Evolutionary conservation across 2,888 invertebrate species (phyloP).

Genomic region (Eristalinus aeneus): DNA sequence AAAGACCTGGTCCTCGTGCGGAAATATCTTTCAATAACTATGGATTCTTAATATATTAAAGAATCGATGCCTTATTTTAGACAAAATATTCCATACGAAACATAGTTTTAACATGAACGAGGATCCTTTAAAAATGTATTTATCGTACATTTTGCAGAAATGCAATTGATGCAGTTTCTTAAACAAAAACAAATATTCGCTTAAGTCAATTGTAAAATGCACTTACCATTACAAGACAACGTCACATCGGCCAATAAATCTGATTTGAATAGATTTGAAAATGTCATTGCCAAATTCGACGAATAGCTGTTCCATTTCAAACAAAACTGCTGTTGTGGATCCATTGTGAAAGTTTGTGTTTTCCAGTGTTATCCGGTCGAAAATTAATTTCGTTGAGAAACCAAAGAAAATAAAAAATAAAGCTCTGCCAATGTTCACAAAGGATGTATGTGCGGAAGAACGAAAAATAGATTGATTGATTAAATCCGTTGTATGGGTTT

Average conservation of each 20-base stretch:
- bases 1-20: too few relatives aligned
- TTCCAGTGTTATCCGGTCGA: conserved; percentile 38
- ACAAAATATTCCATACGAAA: too few relatives aligned
- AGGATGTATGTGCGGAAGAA: conserved; percentile 11
- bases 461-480: conserved; percentile 37
- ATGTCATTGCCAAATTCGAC: conserved; percentile 94
- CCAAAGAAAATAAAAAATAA: conserved; percentile 8
- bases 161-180: background rate
- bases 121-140: too few relatives aligned
- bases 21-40: too few relatives aligned
- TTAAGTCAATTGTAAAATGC: too few relatives aligned
- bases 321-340: conserved; percentile 97
- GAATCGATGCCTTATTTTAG: too few relatives aligned
- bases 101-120: too few relatives aligned
- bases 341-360: conserved; percentile 83
- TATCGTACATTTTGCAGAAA: too few relatives aligned
- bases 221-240: conserved; percentile 95
- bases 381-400: background rate
- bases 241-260: conserved; percentile 96
- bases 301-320: conserved; percentile 98
- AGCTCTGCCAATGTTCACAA: conserved; percentile 12
- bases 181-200: conserved; percentile 19
- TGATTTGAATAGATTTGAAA: conserved; percentile 95
- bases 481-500: conserved; percentile 12
- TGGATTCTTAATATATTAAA: too few relatives aligned